Base-by-base conservation (phyloP, 2,888 invertebrate genomes). In the Chloroclysta siterata region DNA sequence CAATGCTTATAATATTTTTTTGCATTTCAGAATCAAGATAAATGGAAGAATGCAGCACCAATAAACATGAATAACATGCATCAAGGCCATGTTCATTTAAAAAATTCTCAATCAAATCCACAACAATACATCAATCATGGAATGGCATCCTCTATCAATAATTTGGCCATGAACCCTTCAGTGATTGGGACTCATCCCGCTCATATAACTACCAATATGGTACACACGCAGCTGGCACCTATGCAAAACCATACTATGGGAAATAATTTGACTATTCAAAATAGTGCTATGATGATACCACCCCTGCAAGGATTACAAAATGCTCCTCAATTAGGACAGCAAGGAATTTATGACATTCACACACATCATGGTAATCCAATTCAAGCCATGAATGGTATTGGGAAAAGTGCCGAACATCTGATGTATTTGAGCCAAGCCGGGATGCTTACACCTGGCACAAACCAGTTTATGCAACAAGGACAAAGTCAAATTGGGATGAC, bases 31-130 rank as follows among this genome's bases (percentile, higher is more conserved):
- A 96, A 95, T 89, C 96, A 96, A 87, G 97, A 97, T 92, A 97
- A 97, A 94, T 97, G 97, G 97, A 97, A 97, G 86, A 96, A 96
- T 88, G 94, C 96, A 84, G 91, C 95, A 79, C 84, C 94, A 82
- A 89, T 93, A 48, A 82, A 85, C 82, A 94, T 91, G 92, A 91
- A 89, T 88, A 94, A 89, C 81, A 94, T 89, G 93, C 94, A 93
- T 80, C 85, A 95, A 84, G 94, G 94, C 74, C 81, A 89, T 85
- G 80, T 94, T 56, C 92, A 87, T 67, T 76, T 93, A 67, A 93
- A 92, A 80, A 82, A 90, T 83, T 79, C 92, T 76, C 94, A 94
- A 81, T 84, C 94, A 73, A 93, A 90, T 74, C 90, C 93, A 70
- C 94, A 94, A 77, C 93, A 94, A 71, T 94, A 78, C 65, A 89